phyloP scores from a whole-genome alignment of 2,888 invertebrate species.

The Danaus chrysippus region DNA sequence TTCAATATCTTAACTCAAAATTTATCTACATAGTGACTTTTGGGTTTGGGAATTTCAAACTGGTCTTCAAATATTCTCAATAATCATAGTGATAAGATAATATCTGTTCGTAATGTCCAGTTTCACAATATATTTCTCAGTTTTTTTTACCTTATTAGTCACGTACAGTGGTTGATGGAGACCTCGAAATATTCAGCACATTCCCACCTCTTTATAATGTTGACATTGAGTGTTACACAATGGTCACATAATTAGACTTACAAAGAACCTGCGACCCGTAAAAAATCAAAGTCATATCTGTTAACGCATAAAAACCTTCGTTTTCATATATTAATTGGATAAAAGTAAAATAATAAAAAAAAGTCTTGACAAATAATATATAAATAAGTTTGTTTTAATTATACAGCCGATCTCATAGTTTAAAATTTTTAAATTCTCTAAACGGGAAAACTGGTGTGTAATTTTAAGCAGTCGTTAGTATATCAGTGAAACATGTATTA shows the following conservation, averaged over 20 bases:
- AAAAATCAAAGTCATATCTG: conserved; percentile 50
- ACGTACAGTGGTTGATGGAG: conserved; percentile 22
- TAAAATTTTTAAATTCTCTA: no score
- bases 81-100: no score
- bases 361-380: no score
- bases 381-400: no score
- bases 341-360: not conserved
- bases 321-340: conserved; percentile 25
- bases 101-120: no score
- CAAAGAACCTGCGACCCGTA: conserved; percentile 26
- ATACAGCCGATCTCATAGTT: no score
- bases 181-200: conserved; percentile 13
- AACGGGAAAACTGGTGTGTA: no score
- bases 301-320: conserved; percentile 46
- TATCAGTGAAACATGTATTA: not conserved
- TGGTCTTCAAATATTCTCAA: no score
- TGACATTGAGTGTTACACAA: conserved; percentile 37
- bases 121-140: conserved; percentile 6
- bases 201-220: conserved; percentile 28
- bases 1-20: no score
- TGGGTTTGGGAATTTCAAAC: no score
- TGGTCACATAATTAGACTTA: conserved; percentile 35
- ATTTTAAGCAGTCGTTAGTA: not conserved
- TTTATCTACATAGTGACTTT: no score
- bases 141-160: conserved; percentile 8